Evolutionary conservation across 2,797 vertebrate genomes (phyloP).

Genomic region (Varecia variegata): DNA sequence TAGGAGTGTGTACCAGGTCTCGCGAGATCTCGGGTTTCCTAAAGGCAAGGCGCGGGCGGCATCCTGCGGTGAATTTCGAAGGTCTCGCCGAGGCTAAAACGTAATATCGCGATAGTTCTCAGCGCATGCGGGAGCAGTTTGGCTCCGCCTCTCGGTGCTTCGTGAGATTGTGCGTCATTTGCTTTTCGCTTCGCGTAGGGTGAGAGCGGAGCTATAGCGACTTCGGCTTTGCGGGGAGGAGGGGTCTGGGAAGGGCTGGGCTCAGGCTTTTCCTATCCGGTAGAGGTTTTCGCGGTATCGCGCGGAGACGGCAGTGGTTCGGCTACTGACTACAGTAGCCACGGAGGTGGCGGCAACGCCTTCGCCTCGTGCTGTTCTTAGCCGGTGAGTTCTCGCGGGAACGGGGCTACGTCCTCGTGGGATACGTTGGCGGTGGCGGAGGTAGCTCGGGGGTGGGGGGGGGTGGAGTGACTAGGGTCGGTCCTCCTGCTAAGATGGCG

Average conservation of each 20-base stretch:
- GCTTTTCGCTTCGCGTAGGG: slow-evolving; percentile 69
- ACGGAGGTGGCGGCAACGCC: slow-evolving; percentile 31
- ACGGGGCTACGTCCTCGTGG: slow-evolving; percentile 64
- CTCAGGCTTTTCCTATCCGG: slow-evolving; percentile 43
- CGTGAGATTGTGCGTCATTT: slow-evolving; percentile 75
- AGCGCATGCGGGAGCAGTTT: slow-evolving; percentile 55
- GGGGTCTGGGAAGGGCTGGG: slow-evolving; percentile 66
- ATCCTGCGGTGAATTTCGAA: slow-evolving; percentile 66
- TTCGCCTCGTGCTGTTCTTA: slow-evolving; percentile 34
- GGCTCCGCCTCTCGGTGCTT: slow-evolving; percentile 62
- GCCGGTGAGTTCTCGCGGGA: slow-evolving; percentile 70
- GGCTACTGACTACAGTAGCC: slow-evolving; percentile 12
- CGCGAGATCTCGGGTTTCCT: slow-evolving; percentile 71
- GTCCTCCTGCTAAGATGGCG: slow-evolving; percentile 80
- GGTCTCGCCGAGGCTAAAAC: slow-evolving; percentile 33
- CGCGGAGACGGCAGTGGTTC: not conserved
- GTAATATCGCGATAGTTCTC: slow-evolving; percentile 73
- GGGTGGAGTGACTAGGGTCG: slow-evolving; percentile 68
- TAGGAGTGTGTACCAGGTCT: slow-evolving; percentile 47
- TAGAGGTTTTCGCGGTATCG: slow-evolving; percentile 65
- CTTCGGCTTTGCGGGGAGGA: slow-evolving; percentile 62
- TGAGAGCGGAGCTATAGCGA: slow-evolving; percentile 28
- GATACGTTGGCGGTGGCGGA: slow-evolving; percentile 52
- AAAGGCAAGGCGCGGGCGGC: slow-evolving; percentile 71
- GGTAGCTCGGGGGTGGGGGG: slow-evolving; percentile 31